Evolutionary conservation across 2,797 vertebrate genomes (phyloP).

Genomic region (Etheostoma nigrum): DNA sequence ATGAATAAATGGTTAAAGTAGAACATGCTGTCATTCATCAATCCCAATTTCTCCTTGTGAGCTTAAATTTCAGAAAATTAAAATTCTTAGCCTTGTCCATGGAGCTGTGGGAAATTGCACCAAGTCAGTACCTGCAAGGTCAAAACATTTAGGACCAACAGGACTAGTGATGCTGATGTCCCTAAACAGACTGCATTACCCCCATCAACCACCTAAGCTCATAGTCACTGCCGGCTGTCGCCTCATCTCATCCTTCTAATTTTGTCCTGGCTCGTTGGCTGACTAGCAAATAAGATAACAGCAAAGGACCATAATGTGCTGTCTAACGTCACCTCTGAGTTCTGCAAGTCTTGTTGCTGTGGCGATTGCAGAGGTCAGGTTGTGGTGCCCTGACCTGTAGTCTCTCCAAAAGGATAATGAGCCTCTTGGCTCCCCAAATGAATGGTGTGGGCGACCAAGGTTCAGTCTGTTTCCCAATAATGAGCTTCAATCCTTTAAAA

Average conservation of each 20-base stretch:
- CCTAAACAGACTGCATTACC: slow-evolving; percentile 56
- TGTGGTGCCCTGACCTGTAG: slow-evolving; percentile 74
- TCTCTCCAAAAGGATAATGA: slow-evolving; percentile 82
- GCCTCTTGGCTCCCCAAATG: slow-evolving; percentile 79
- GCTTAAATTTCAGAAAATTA: neutral
- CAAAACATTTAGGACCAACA: slow-evolving; percentile 35
- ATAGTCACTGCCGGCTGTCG: slow-evolving; percentile 64
- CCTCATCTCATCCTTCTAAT: slow-evolving; percentile 52
- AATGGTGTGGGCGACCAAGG: slow-evolving; percentile 75
- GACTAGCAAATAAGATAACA: slow-evolving; percentile 58
- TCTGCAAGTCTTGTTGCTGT: slow-evolving; percentile 71
- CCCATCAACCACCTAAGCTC: slow-evolving; percentile 70
- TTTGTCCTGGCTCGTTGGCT: slow-evolving; percentile 37
- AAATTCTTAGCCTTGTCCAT: slow-evolving; percentile 8
- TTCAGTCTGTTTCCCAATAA: slow-evolving; percentile 77
- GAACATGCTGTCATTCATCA: neutral
- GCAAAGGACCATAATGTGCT: slow-evolving; percentile 47
- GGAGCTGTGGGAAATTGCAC: slow-evolving; percentile 49
- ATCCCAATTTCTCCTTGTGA: neutral
- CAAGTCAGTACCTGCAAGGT: slow-evolving; percentile 40
- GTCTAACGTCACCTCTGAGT: slow-evolving; percentile 51
- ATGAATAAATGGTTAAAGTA: neutral
- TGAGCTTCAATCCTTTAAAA: slow-evolving; percentile 72
- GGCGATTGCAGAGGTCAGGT: slow-evolving; percentile 72
- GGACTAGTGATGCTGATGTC: slow-evolving; percentile 43